Evolutionary conservation across 2,113 vertebrate genomes (phyloP).

Genomic region (Coracopsis vasa): DNA sequence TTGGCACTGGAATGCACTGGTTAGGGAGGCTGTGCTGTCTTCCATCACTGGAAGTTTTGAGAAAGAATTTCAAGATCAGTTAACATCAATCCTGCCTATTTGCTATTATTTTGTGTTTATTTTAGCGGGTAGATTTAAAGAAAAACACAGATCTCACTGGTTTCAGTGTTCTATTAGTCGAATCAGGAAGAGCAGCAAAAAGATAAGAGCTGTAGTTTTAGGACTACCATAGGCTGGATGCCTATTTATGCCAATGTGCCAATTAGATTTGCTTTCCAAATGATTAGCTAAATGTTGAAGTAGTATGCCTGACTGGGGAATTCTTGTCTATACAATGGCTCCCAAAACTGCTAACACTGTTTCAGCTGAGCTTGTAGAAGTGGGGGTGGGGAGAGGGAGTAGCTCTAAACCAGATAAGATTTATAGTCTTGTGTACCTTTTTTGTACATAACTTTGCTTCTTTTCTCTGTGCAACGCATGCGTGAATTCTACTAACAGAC

Average conservation of each 20-base stretch:
- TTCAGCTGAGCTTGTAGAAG: not conserved
- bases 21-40: not conserved
- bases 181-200: not conserved
- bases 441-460: not conserved
- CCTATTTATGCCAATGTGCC: not conserved
- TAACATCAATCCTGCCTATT: not conserved
- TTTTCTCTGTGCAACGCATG: not conserved
- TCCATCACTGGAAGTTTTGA: not conserved
- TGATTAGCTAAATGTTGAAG: not conserved
- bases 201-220: not conserved
- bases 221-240: not conserved
- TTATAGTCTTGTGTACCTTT: not conserved
- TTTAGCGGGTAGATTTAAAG: not conserved
- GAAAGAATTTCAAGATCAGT: not conserved
- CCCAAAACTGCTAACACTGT: not conserved
- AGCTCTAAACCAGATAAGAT: not conserved
- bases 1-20: not conserved
- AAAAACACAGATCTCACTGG: not conserved
- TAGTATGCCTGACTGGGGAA: not conserved
- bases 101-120: not conserved
- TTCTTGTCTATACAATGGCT: not conserved
- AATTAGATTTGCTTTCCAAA: not conserved
- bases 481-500: not conserved
- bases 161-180: not conserved
- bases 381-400: fast-evolving